Conservation (phyloP, 92 coral and sea anemone species). For the Pocillopora grandis region DNA sequence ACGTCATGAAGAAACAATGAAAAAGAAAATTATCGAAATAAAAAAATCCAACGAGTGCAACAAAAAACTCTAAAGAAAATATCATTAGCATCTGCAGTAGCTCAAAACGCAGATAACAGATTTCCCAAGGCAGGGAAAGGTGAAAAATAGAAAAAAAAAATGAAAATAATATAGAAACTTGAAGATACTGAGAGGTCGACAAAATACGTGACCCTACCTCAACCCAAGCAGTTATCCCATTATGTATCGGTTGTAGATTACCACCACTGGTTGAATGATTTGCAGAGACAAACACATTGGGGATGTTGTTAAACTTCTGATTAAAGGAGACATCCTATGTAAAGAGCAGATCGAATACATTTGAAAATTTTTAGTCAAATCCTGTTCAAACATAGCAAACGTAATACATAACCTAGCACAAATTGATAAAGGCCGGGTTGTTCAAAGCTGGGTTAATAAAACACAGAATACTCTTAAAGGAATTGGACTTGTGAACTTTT, state of each 20-base stretch:
- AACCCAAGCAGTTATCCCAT: constrained; percentile 22
- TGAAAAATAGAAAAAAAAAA: neutral
- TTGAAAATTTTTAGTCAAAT: neutral
- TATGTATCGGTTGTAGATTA: constrained; percentile 1
- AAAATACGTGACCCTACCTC: neutral
- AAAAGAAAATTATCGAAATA: neutral
- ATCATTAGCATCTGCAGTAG: neutral
- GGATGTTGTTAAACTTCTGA: neutral
- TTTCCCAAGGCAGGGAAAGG: neutral
- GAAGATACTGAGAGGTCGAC: neutral
- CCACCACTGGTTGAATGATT: constrained; percentile 12
- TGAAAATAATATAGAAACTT: too few relatives aligned
- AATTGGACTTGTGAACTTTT: too few relatives aligned
- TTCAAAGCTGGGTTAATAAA: too few relatives aligned
- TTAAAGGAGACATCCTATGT: neutral
- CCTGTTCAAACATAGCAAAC: neutral
- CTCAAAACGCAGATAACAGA: neutral
- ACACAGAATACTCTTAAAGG: too few relatives aligned
- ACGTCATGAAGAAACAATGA: neutral
- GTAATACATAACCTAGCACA: neutral
- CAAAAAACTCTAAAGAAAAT: neutral
- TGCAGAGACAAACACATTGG: constrained; percentile 12
- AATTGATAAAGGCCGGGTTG: too few relatives aligned
- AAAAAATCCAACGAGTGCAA: neutral
- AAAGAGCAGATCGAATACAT: neutral